phyloP scores from a whole-genome alignment of 2,797 vertebrate genomes.

The Peromyscus attwateri region DNA sequence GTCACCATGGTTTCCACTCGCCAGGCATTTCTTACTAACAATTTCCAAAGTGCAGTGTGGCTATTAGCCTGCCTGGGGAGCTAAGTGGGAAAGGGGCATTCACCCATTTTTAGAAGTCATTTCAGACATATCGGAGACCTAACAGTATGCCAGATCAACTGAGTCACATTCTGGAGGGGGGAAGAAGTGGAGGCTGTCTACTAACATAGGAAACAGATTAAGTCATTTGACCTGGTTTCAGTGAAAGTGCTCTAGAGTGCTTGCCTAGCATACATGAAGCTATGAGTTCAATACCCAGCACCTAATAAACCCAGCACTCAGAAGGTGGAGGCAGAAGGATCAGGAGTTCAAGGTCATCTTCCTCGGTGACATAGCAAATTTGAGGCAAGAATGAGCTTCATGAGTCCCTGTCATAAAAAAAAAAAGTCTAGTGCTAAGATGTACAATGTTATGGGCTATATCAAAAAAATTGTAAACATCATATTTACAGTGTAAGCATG shows the following conservation, averaged over 20 bases:
- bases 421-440: not conserved
- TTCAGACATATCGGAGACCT: constrained; percentile 26
- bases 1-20: not conserved
- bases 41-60: not conserved
- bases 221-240: constrained; percentile 54
- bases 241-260: not conserved
- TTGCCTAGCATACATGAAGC: not conserved
- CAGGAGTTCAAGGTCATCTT: not conserved
- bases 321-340: not conserved
- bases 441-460: not conserved
- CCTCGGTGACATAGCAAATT: not conserved
- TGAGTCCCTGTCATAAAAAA: not conserved
- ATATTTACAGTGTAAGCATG: not conserved
- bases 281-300: not conserved
- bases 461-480: not conserved
- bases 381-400: not conserved
- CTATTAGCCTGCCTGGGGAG: not conserved
- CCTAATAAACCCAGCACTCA: not conserved
- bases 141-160: not conserved
- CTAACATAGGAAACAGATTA: constrained; percentile 13
- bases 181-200: rapidly evolving
- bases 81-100: not conserved
- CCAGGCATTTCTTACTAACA: not conserved
- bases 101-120: constrained; percentile 47
- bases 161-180: constrained; percentile 13